phyloP scores from a whole-genome alignment of 2,888 invertebrate genomes.

The Pammene fasciana region DNA sequence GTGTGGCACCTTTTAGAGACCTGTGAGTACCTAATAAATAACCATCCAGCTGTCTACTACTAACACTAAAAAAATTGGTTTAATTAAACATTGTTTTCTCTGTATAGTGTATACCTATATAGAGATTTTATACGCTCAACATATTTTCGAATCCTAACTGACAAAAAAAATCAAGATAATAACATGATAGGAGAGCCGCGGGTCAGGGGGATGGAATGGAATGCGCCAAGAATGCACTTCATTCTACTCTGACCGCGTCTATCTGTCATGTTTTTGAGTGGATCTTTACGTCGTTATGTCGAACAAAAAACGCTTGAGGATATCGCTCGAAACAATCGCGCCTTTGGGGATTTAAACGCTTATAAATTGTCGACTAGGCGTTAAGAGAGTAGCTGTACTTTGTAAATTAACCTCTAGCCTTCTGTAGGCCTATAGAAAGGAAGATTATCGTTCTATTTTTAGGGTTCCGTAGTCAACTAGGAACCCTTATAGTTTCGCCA shows the following conservation, averaged over 20 bases:
- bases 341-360: constrained; percentile 12
- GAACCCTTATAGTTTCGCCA: too few species aligned
- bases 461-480: too few species aligned
- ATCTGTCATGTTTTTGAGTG: constrained; percentile 39
- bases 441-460: too few species aligned
- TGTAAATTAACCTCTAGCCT: background rate
- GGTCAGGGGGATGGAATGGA: constrained; percentile 41
- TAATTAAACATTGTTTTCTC: background rate
- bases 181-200: constrained; percentile 40
- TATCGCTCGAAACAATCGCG: constrained; percentile 25
- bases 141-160: constrained; percentile 27
- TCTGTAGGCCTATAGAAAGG: too few species aligned
- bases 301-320: constrained; percentile 25
- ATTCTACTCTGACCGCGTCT: constrained; percentile 38
- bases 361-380: background rate
- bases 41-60: too few species aligned
- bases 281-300: constrained; percentile 29
- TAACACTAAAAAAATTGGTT: too few species aligned
- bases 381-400: background rate
- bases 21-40: too few species aligned
- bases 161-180: constrained; percentile 39
- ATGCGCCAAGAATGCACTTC: constrained; percentile 39
- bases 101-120: background rate
- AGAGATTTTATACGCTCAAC: constrained; percentile 14
- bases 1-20: too few species aligned